A percentile compares a stretch with the other conserved stretches of the same genome.
Evolutionary conservation across 2,113 vertebrate genomes (phyloP).

Genomic region (Charadrius vociferus): DNA sequence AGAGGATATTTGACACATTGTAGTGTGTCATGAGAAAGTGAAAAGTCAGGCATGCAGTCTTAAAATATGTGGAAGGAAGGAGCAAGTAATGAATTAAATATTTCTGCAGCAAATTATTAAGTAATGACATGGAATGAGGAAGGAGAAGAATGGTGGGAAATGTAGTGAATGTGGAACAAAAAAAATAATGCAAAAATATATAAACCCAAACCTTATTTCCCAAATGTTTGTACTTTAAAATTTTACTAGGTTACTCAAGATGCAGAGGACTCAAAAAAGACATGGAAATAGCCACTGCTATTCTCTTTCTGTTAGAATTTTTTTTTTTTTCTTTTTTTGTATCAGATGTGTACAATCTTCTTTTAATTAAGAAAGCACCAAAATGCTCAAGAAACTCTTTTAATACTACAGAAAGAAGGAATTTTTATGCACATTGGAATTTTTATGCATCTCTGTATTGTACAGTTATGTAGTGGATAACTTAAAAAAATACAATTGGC

Average conservation of each 20-base stretch:
- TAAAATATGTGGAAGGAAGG: neutral
- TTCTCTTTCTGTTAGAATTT: neutral
- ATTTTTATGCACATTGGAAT: no score
- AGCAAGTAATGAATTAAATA: neutral
- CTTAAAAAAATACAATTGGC: neutral
- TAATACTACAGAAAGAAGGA: neutral
- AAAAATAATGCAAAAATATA: neutral
- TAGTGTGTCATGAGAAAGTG: neutral
- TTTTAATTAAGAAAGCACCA: neutral
- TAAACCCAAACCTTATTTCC: neutral
- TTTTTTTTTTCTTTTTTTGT: neutral
- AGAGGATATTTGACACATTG: neutral
- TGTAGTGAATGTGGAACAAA: neutral
- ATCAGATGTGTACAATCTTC: neutral
- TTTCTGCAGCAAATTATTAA: neutral
- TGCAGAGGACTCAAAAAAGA: neutral
- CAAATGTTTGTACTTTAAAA: neutral
- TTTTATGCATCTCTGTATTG: neutral
- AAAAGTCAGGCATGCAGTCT: neutral
- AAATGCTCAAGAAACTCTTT: neutral
- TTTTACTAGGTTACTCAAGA: neutral
- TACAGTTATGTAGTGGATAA: neutral
- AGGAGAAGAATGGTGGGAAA: neutral
- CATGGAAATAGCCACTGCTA: neutral
- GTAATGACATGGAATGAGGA: neutral